Evolutionary conservation across 2,888 invertebrate genomes (phyloP).

Genomic region (Rutpela maculata): DNA sequence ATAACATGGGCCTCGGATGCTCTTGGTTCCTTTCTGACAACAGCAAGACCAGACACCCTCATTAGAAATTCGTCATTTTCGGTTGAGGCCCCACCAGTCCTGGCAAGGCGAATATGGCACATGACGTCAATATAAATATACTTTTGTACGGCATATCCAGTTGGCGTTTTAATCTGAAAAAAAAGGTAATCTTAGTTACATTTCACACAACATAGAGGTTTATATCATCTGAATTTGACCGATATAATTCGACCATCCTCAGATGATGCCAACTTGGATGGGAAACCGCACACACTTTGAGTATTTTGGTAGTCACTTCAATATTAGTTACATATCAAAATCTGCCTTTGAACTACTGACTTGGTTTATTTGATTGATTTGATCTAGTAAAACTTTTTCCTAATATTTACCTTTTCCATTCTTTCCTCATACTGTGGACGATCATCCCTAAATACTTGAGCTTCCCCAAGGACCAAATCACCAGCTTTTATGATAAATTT

Average conservation of each 20-base stretch:
- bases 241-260: no score
- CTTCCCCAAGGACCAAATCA: conserved; percentile 80
- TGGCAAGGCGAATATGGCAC: conserved; percentile 80
- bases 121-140: conserved; percentile 82
- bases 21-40: conserved; percentile 79
- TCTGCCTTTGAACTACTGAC: no score
- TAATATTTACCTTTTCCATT: conserved; percentile 75
- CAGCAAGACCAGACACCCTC: conserved; percentile 82
- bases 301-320: background rate
- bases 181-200: background rate
- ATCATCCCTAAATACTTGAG: conserved; percentile 82
- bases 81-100: conserved; percentile 77
- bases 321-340: no score
- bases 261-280: no score
- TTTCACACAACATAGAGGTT: no score
- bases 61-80: conserved; percentile 79
- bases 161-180: conserved; percentile 67
- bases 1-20: conserved; percentile 76
- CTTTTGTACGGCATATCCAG: conserved; percentile 77
- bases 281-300: no score
- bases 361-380: no score
- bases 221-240: no score
- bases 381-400: background rate
- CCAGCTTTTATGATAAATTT: conserved; percentile 78
- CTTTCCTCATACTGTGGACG: conserved; percentile 81